Conservation (phyloP, 1,140 invertebrate genomes). For the Aricia agestis region DNA sequence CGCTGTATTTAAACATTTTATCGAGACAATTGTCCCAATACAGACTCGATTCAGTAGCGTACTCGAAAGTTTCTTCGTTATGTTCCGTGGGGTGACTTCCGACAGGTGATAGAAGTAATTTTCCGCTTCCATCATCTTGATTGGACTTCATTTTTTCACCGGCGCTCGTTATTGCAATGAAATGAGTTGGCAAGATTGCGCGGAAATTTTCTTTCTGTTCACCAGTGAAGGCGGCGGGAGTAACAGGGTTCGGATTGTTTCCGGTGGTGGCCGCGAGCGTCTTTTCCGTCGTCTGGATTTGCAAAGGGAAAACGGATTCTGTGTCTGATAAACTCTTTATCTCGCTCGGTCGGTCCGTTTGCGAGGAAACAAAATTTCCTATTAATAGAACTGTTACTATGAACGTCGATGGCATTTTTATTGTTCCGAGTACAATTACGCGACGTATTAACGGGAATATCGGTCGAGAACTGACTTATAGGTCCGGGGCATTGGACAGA, state of each 20-base stretch:
- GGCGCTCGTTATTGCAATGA: constrained; percentile 44
- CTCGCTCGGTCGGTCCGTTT: constrained; percentile 38
- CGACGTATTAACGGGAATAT: constrained; percentile 47
- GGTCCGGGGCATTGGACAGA: constrained; percentile 50
- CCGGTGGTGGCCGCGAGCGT: constrained; percentile 50
- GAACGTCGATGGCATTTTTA: constrained; percentile 39
- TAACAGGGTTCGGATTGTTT: constrained; percentile 62
- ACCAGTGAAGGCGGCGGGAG: constrained; percentile 35
- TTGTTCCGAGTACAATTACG: constrained; percentile 35
- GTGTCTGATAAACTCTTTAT: constrained; percentile 45
- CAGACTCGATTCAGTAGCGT: constrained; percentile 39
- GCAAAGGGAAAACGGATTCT: constrained; percentile 52
- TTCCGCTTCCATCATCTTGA: constrained; percentile 37
- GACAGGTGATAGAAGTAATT: constrained; percentile 41
- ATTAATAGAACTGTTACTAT: constrained; percentile 47
- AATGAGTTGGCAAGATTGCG: constrained; percentile 59
- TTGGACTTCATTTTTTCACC: constrained; percentile 45
- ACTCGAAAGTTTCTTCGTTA: constrained; percentile 27
- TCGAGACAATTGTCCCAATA: constrained; percentile 62
- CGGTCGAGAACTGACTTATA: constrained; percentile 43
- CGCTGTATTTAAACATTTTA: constrained; percentile 36
- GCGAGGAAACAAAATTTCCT: constrained; percentile 45
- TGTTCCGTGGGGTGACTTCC: constrained; percentile 33
- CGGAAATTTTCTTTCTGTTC: constrained; percentile 56
- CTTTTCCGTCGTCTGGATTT: constrained; percentile 56